phyloP scores from a whole-genome alignment of 2,888 invertebrate species.

The Mythimna pallens region DNA sequence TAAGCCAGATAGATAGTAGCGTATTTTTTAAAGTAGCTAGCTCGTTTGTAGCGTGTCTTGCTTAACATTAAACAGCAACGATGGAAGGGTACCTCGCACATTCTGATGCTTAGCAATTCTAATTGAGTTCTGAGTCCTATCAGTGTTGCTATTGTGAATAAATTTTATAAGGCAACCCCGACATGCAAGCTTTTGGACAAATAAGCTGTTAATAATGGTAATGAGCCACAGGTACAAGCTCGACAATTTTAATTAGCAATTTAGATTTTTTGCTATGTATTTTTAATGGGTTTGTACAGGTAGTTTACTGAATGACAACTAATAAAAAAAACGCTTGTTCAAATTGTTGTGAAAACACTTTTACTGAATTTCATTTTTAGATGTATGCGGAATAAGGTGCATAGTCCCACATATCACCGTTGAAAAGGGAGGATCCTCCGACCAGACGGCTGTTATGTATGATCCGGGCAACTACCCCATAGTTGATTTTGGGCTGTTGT shows the following conservation, averaged over 20 bases:
- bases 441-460: too few species aligned
- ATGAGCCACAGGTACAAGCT: constrained; percentile 68
- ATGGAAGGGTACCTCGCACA: constrained; percentile 70
- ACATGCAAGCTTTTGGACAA: constrained; percentile 75
- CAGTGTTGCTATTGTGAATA: constrained; percentile 69
- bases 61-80: constrained; percentile 58
- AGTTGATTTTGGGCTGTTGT: too few species aligned
- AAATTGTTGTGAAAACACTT: not conserved
- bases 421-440: too few species aligned
- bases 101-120: constrained; percentile 78
- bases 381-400: too few species aligned
- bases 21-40: constrained; percentile 37
- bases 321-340: not conserved
- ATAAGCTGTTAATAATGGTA: constrained; percentile 74
- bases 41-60: constrained; percentile 63
- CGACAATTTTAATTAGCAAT: constrained; percentile 47
- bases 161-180: constrained; percentile 70
- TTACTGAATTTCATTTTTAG: not conserved
- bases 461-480: too few species aligned
- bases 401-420: too few species aligned
- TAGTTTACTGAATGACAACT: not conserved
- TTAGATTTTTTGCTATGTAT: not conserved
- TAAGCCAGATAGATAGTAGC: constrained; percentile 45
- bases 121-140: constrained; percentile 71
- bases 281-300: constrained; percentile 12